A percentile compares a stretch with the other conserved stretches of the same genome.
These are phyloP conservation scores for Ophthalmolycus amberensis DNA, from an alignment of 2,113 vertebrate genomes.

Conservation along the genomic window DNA sequence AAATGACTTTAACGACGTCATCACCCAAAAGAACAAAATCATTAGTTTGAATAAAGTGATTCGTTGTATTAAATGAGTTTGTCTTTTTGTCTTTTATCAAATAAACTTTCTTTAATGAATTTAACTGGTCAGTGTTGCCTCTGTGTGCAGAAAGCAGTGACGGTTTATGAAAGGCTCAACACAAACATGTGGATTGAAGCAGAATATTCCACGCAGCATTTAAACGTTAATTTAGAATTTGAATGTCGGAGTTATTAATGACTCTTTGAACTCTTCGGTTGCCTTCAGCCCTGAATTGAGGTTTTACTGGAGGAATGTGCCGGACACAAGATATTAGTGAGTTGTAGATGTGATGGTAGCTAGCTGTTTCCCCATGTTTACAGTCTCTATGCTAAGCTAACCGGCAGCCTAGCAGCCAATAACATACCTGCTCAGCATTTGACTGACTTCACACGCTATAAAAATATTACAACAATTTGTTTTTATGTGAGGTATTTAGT, in stretches of 20 bases:
- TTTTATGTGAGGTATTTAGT: constrained; percentile 35
- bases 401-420: too few species aligned
- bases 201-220: too few species aligned
- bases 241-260: too few species aligned
- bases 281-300: neutral
- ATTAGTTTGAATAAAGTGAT: neutral
- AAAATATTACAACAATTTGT: neutral
- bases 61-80: neutral
- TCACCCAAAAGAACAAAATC: neutral
- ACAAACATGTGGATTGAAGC: neutral
- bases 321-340: neutral
- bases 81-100: neutral
- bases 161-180: too few species aligned
- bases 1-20: neutral
- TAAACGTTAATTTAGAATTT: too few species aligned
- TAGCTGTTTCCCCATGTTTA: neutral
- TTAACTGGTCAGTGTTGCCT: too few species aligned
- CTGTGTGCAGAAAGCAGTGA: too few species aligned
- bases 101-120: neutral
- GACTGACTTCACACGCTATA: neutral
- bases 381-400: neutral
- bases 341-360: neutral
- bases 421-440: neutral
- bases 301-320: neutral
- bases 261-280: too few species aligned